phyloP scores from a whole-genome alignment of 1,140 invertebrate species.

The Macrobrachium nipponense region DNA sequence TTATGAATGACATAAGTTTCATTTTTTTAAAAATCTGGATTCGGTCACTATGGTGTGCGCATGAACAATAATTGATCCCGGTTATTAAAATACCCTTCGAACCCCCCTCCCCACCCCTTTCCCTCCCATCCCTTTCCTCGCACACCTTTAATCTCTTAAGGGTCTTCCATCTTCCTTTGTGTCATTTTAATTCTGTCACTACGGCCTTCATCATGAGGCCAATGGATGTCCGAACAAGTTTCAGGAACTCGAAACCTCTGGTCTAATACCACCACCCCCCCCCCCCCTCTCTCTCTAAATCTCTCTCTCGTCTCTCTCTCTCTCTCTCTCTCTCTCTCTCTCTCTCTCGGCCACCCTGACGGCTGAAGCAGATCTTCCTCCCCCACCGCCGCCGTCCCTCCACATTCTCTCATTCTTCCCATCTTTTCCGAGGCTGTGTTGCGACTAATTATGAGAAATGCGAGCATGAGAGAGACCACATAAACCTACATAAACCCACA shows the following conservation, averaged over 20 bases:
- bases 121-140: not conserved
- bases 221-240: no score
- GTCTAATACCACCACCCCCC: not conserved
- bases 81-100: no score
- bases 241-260: no score
- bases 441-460: conserved; percentile 56
- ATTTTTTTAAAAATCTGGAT: no score
- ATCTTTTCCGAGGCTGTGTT: conserved; percentile 32
- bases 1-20: no score
- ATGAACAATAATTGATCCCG: no score
- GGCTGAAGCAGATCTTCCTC: not conserved
- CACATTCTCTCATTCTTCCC: not conserved
- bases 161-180: not conserved
- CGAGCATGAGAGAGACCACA: conserved; percentile 37
- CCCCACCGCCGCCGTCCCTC: not conserved
- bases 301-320: conserved; percentile 17
- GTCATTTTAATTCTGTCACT: not conserved
- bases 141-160: not conserved
- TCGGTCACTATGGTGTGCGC: no score
- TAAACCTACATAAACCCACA: conserved; percentile 54
- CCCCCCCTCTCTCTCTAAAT: conserved; percentile 24
- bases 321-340: conserved; percentile 21
- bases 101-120: not conserved
- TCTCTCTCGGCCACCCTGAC: not conserved
- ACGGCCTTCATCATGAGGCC: no score